A percentile compares a stretch with the other conserved stretches of the same genome.
Evolutionary conservation across 64 coral and sea anemone species (phyloP).

Genomic region (Stichodactyla mertensii): DNA sequence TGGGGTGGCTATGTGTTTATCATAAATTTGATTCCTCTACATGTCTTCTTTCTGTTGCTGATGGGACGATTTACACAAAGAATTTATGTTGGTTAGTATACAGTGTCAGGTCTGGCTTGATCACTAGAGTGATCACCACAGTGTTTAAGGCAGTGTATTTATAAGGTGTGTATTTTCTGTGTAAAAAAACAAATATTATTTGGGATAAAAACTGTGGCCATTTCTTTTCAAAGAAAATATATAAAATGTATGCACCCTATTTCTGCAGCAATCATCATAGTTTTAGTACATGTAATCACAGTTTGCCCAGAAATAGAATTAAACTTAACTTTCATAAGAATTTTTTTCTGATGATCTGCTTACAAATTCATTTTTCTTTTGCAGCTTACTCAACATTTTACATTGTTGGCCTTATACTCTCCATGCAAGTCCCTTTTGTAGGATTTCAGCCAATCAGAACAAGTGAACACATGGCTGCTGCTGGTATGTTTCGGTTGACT

Average conservation of each 20-base stretch:
- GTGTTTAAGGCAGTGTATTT: no score
- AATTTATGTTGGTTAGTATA: conserved; percentile 85
- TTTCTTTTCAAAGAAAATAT: no score
- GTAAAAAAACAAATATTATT: no score
- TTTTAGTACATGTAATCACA: no score
- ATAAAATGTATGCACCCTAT: no score
- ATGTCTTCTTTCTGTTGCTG: conserved; percentile 90
- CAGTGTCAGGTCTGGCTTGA: no score
- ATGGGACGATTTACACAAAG: conserved; percentile 90
- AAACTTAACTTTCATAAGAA: no score
- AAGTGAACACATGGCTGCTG: conserved; percentile 98
- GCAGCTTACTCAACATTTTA: conserved; percentile 97
- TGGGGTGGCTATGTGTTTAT: conserved; percentile 99
- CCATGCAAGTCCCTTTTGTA: conserved; percentile 99
- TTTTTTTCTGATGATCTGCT: background rate
- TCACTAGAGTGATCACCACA: no score
- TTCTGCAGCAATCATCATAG: no score
- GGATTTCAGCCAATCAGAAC: conserved; percentile 97
- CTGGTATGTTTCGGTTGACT: conserved; percentile 42
- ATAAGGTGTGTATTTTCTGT: no score
- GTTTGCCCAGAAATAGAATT: no score
- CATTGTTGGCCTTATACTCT: conserved; percentile 90
- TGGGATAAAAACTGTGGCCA: no score
- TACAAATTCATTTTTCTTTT: background rate
- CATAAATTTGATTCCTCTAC: conserved; percentile 97